Percentiles rank a stretch among this genome's conserved stretches.
Evolutionary conservation across 2,113 vertebrate species (phyloP).

Genomic region (Sula dactylatra): DNA sequence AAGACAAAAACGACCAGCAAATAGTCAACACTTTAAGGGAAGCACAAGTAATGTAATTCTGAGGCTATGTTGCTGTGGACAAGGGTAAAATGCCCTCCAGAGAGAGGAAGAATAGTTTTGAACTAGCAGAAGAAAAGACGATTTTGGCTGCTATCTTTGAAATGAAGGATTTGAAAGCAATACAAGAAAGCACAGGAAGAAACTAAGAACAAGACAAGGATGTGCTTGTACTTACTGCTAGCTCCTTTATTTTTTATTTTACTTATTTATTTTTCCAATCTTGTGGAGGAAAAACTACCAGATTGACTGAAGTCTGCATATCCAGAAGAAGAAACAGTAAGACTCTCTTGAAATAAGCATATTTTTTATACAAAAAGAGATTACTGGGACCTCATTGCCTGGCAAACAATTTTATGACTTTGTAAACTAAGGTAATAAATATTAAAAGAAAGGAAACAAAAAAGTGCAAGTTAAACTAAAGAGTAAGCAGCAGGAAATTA

Average conservation of each 20-base stretch:
- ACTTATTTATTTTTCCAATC: background rate
- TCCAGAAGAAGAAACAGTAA: background rate
- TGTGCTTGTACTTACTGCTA: background rate
- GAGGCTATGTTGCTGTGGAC: background rate
- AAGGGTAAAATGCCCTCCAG: background rate
- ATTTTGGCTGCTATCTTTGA: background rate
- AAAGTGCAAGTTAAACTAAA: background rate
- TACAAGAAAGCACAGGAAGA: background rate
- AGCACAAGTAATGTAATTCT: background rate
- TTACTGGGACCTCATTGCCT: background rate
- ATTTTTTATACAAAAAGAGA: background rate
- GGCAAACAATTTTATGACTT: background rate
- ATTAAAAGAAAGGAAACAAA: background rate
- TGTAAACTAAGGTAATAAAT: background rate
- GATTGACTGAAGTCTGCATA: background rate
- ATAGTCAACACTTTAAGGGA: rapidly evolving
- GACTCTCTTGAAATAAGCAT: background rate
- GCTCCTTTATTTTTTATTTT: background rate
- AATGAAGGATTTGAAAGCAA: background rate
- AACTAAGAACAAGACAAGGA: background rate
- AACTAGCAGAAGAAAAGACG: background rate
- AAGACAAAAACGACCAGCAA: background rate
- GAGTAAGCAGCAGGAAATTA: background rate
- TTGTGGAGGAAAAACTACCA: background rate
- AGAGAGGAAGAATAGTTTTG: background rate